Evolutionary conservation across 2,797 vertebrate species (phyloP).

Genomic region (Danio tinwini): DNA sequence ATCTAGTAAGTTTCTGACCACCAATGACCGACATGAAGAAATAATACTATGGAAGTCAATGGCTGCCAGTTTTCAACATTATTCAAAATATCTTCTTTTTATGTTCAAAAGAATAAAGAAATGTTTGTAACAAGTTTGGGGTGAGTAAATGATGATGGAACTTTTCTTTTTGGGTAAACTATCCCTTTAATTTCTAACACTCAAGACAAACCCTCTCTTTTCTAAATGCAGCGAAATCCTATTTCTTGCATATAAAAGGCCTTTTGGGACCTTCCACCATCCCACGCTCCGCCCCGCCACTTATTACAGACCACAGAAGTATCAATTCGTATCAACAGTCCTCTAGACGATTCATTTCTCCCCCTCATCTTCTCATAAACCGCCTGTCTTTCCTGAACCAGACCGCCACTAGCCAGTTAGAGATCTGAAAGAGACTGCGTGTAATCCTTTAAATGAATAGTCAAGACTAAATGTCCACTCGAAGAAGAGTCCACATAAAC

Average conservation of each 20-base stretch:
- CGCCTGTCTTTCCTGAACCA: conserved; percentile 12
- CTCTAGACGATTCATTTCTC: conserved; percentile 23
- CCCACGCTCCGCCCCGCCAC: not conserved
- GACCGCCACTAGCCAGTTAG: not conserved
- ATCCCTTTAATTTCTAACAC: not conserved
- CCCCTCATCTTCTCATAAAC: conserved; percentile 21
- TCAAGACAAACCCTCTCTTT: not conserved
- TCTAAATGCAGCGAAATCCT: not conserved
- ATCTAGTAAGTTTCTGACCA: too few relatives aligned
- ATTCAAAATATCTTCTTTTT: too few relatives aligned
- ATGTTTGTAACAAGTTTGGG: too few relatives aligned
- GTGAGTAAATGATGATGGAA: too few relatives aligned
- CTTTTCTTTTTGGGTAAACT: too few relatives aligned
- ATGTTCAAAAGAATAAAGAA: too few relatives aligned
- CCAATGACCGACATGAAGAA: too few relatives aligned
- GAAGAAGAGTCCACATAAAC: not conserved
- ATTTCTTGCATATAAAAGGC: not conserved
- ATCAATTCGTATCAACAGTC: conserved; percentile 40
- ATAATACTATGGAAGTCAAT: too few relatives aligned
- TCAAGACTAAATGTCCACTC: not conserved
- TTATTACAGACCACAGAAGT: conserved; percentile 38
- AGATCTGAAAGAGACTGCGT: not conserved
- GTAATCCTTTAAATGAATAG: not conserved
- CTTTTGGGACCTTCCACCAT: conserved; percentile 16
- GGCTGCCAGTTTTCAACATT: too few relatives aligned